Base-by-base conservation (phyloP, 2,113 vertebrate genomes). In the Octodon degus region DNA sequence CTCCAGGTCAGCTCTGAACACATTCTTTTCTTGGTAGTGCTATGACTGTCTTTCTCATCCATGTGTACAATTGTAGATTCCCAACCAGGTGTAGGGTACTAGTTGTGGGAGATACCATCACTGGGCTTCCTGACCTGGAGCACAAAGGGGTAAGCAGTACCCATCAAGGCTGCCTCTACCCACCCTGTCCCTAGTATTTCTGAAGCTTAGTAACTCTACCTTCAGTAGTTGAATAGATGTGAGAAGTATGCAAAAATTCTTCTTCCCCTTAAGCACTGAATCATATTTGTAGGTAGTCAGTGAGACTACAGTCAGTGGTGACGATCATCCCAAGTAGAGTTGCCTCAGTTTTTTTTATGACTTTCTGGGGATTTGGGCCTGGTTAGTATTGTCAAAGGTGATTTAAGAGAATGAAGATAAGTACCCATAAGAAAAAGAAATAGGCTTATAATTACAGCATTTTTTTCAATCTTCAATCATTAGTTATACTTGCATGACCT, bases 1-100 rank as follows among this genome's bases (percentile, higher is more conserved):
- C 13, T 34, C 2, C 1, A 67, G 14, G 67, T 65, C 53, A 95
- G 34, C 63, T 89, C 19, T 85, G 37, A 96, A 89, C 72, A 20
- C 40, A 4, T 96, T 95, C 47, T 91, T 25, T 96, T 91, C 22
- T 90, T 34, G n/a, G 22, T 96, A 84, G 32, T 93, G 32, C 67
- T 89, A 7, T 83, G 32, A 63, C 30, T 89, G 8, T 58, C 62
- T 93, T 55, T 13, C 24, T 40, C 37, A 86, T 40, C 85, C 67
- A 89, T 19, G 65, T 25, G 7, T 86, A 86, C 72, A 47, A 72
- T 62, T 72, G 17, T 80, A 62, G 37, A 47, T 93, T 5, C 11
- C 63, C 37, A 93, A 40, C 10, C 25, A 55, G 60, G 27, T 91
- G 10, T 34, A 77, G 88, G 63, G 30, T 96, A 50, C n/a, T 90